These are phyloP conservation scores for Salmo trutta DNA, from an alignment of 2,797 vertebrate species.

Conservation along the genomic window DNA sequence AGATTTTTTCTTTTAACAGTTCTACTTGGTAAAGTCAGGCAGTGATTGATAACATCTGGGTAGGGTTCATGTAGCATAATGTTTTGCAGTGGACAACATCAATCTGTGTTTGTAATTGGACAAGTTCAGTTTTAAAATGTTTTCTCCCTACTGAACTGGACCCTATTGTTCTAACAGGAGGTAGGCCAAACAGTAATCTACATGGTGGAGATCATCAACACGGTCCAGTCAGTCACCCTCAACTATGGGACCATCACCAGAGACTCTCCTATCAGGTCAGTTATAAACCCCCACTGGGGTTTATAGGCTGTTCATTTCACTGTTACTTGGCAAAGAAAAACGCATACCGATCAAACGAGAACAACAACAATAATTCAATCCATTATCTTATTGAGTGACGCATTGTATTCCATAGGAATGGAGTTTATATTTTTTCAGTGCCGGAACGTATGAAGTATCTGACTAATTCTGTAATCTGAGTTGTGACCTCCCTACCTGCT, in stretches of 20 bases:
- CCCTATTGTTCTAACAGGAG: slow-evolving; percentile 54
- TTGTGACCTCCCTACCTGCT: not conserved
- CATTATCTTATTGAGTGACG: not conserved
- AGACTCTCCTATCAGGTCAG: slow-evolving; percentile 76
- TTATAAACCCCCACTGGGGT: not conserved
- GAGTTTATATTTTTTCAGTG: not conserved
- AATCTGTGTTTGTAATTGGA: not conserved
- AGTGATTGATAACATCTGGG: too few species aligned
- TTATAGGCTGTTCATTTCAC: not conserved
- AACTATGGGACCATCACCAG: slow-evolving; percentile 79
- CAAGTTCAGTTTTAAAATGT: too few species aligned
- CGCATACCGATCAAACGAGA: not conserved
- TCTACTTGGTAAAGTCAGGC: too few species aligned
- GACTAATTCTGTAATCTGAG: too few species aligned
- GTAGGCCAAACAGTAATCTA: slow-evolving; percentile 72
- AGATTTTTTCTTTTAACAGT: too few species aligned
- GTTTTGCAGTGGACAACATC: not conserved
- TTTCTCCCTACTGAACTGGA: not conserved
- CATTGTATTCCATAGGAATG: not conserved
- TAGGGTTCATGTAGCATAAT: too few species aligned
- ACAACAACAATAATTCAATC: not conserved
- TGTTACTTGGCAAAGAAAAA: not conserved
- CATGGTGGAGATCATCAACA: slow-evolving; percentile 76
- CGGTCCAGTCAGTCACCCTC: slow-evolving; percentile 64
- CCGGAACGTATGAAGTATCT: not conserved